These are phyloP conservation scores for Lanistes nyassanus DNA, from an alignment of 1,140 invertebrate species.

Conservation along the genomic window DNA sequence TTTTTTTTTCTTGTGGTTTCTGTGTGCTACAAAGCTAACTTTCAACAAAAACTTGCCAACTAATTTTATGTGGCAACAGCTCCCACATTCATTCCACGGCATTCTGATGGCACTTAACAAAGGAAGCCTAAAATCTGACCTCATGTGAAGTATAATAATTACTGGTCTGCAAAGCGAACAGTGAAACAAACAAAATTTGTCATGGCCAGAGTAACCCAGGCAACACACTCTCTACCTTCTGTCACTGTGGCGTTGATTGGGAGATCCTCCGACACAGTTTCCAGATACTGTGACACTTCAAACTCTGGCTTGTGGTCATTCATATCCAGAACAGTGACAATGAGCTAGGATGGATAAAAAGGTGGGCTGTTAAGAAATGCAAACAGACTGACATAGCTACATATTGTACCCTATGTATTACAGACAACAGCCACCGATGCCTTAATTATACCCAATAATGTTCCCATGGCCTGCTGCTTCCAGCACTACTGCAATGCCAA, in stretches of 20 bases:
- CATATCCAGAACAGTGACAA: slow-evolving; percentile 24
- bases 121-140: no score
- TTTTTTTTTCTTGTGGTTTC: not conserved
- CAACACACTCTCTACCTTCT: slow-evolving; percentile 10
- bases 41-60: not conserved
- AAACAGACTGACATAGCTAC: not conserved
- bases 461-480: no score
- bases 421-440: no score
- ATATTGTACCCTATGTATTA: not conserved
- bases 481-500: no score
- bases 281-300: slow-evolving; percentile 22
- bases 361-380: not conserved
- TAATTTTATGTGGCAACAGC: not conserved
- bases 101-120: not conserved
- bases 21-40: not conserved
- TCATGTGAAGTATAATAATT: no score
- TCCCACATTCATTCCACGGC: no score
- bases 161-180: not conserved
- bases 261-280: slow-evolving; percentile 15
- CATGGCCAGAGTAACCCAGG: not conserved
- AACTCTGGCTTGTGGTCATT: slow-evolving; percentile 34
- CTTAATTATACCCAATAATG: no score
- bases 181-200: not conserved
- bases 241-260: slow-evolving; percentile 2
- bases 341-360: slow-evolving; percentile 24